Base-by-base conservation (phyloP, 2,888 invertebrate species). In the Megalurothrips usitatus region DNA sequence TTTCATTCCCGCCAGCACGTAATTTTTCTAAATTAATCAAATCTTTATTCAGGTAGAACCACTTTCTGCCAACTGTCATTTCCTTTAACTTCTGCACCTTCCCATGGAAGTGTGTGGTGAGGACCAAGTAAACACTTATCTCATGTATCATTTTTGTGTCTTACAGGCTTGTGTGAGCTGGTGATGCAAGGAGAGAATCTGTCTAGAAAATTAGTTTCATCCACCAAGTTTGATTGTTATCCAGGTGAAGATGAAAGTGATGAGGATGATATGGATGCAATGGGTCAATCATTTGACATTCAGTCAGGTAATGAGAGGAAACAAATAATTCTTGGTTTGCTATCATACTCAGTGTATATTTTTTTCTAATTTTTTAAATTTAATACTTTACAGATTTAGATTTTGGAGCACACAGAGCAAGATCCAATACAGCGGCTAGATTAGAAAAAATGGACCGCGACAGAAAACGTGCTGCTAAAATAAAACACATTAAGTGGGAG, bases 361-460 rank as follows among this genome's bases (percentile, higher is more conserved):
- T 0, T 81, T 23, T 14, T 75, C 49, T 68, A 81, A 52, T 80
- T 49, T 80, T 80, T 8, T 47, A 75, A 79, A 80, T 79, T 79
- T n/a, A 43, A 81, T 48, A 81, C 58, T 48, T 78, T 81, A 81
- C 75, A 89, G 89, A 89, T 82, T 87, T 88, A 84, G 88, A 88
- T 82, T 89, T 88, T 83, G 87, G 88, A 83, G 87, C 87, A 12
- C 91, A 89, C 84, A 88, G 94, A 79, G 92, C 93, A 85, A 89
- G 97, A 84, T 95, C 97, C 0, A 96, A 96, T 86, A 97, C 97
- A 23, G 94, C 96, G 14, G 94, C 94, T 84, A 91, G 95, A 86
- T 87, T 97, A 80, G 97, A 98, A 85, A 95, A 95, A 87, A 91
- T 98, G 88, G 96, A 96, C 85, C 92, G 93, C 85, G 95, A 96